Percentiles rank a stretch among this genome's conserved stretches.
Evolutionary conservation across 2,797 vertebrate genomes (phyloP).

Genomic region (Rhinella marina): DNA sequence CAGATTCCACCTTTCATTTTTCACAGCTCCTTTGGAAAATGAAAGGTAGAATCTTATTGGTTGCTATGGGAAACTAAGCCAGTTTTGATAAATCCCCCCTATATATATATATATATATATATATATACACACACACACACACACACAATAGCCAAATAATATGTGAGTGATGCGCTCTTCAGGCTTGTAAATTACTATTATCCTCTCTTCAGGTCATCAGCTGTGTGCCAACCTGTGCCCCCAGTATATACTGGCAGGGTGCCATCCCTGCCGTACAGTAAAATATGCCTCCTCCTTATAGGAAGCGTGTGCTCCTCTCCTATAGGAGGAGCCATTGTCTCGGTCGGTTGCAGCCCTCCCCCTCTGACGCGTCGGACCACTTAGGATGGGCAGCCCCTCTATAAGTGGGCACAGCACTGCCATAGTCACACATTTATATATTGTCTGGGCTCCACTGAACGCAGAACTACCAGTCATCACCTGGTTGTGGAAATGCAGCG

Average conservation of each 20-base stretch:
- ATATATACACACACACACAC: no score
- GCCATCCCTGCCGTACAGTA: neutral
- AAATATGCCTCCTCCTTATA: neutral
- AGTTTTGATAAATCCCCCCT: no score
- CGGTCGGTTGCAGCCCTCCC: neutral
- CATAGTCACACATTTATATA: neutral
- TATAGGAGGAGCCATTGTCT: neutral
- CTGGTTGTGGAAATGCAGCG: neutral
- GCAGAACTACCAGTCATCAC: neutral
- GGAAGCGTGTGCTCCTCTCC: neutral
- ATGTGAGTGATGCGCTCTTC: no score
- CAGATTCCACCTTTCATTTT: no score
- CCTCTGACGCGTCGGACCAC: neutral
- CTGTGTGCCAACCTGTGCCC: neutral
- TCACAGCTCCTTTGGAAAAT: no score
- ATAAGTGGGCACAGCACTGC: slow-evolving; percentile 13
- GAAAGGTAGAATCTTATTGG: no score
- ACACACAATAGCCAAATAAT: no score
- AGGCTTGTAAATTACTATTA: no score
- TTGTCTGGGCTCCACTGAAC: neutral
- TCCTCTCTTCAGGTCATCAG: neutral
- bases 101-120: no score
- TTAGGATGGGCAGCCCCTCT: neutral
- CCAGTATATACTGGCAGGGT: neutral
- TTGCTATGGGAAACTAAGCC: no score